A percentile compares a stretch with the other conserved stretches of the same genome.
Conservation (phyloP, 2,888 invertebrate genomes). For the Aphidoletes aphidimyza region DNA sequence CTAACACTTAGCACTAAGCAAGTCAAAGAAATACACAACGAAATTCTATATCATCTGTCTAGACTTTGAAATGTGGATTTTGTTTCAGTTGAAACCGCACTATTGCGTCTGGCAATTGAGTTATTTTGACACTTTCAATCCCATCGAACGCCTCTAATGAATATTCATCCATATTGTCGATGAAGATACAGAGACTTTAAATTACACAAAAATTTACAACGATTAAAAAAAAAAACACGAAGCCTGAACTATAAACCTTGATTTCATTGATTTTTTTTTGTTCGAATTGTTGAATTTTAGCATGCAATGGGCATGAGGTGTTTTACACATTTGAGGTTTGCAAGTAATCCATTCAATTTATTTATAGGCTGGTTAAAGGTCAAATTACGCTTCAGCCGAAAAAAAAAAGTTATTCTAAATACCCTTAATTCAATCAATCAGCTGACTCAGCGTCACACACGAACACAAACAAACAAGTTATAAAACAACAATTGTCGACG, state of each 20-base stretch:
- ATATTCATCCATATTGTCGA: not conserved
- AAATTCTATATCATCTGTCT: no score
- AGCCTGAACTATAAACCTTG: not conserved
- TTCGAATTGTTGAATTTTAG: not conserved
- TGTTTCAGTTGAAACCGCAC: no score
- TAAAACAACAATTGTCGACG: no score
- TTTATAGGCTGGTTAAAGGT: not conserved
- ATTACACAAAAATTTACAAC: not conserved
- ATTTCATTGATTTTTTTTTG: not conserved
- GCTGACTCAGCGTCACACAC: not conserved
- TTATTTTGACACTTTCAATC: no score
- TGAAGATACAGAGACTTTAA: not conserved
- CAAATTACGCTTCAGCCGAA: not conserved
- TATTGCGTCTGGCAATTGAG: no score
- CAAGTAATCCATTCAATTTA: not conserved
- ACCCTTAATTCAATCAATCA: not conserved
- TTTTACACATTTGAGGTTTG: no score
- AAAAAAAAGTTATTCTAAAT: not conserved
- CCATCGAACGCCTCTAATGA: no score
- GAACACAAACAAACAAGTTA: no score
- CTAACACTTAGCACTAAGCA: no score
- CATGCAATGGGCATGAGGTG: not conserved
- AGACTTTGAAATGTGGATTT: no score
- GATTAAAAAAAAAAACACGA: not conserved
- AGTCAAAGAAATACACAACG: no score